Conservation (phyloP, 2,888 invertebrate species). For the Sesia bembeciformis region DNA sequence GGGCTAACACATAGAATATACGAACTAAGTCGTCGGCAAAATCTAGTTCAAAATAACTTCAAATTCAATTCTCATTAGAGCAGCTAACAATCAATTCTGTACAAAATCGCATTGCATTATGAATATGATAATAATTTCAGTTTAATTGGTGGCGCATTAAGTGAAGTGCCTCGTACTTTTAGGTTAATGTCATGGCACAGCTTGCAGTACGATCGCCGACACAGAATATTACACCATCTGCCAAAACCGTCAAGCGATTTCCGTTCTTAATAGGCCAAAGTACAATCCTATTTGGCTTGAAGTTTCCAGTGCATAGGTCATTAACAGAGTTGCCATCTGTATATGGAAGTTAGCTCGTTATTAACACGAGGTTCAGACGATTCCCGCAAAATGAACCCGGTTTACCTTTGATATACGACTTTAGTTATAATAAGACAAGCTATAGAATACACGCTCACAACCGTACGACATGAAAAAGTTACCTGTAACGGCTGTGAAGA, state of each 20-base stretch:
- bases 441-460: too few relatives aligned
- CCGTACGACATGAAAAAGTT: too few relatives aligned
- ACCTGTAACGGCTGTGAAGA: too few relatives aligned
- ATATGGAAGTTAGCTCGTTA: slow-evolving; percentile 9
- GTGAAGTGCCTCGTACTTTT: slow-evolving; percentile 30
- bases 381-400: slow-evolving; percentile 6
- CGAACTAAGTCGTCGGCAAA: too few relatives aligned
- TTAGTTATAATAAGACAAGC: neutral
- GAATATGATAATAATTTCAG: slow-evolving; percentile 15
- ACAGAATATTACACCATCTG: neutral
- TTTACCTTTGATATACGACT: neutral
- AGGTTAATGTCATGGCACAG: slow-evolving; percentile 28
- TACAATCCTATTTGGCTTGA: neutral
- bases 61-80: neutral
- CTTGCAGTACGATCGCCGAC: slow-evolving; percentile 2
- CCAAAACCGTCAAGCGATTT: neutral
- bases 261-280: neutral
- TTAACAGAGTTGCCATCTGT: neutral
- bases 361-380: slow-evolving; percentile 10
- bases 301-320: neutral
- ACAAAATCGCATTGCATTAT: neutral
- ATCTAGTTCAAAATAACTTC: neutral
- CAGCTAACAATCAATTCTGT: neutral
- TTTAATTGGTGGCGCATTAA: slow-evolving; percentile 32
- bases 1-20: too few relatives aligned